Base-by-base conservation (phyloP, 2,797 vertebrate species). In the Decapterus maruadsi region DNA sequence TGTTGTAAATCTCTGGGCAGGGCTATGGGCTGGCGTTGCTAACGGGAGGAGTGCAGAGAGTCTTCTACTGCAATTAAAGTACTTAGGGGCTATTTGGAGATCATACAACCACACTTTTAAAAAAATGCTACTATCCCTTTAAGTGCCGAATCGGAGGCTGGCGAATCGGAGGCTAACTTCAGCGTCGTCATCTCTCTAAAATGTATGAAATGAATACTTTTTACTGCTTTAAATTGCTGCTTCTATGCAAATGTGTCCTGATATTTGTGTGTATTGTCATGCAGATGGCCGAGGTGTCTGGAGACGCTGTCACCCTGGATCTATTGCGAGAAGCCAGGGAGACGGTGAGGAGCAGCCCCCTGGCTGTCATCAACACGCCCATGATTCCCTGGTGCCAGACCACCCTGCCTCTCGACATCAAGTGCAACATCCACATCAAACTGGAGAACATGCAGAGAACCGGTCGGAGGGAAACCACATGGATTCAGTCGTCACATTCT, bases 401-500 rank as follows among this genome's bases (percentile, higher is more conserved):
- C 22, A 87, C 92, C 13, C 77, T 96, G 55, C 91, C 93, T 2
- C 83, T 87, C 17, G 60, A 64, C 50, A 10, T 78, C 46, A 19
- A 62, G 75, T 89, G 92, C 83, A 89, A 87, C 43, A 64, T 95
- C 68, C 82, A 94, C 57, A 82, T 96, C 69, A 96, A 96, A 82
- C 81, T 96, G 80, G 95, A 96, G 85, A 96, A 95, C 94, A 91
- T 96, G 95, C 95, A 96, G 86, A 91, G 70, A 69, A 96, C 94
- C 0, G 95, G 95, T 95, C 0, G 8, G 90, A 79, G 14, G 55
- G 55, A 29, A 31, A 45, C 11, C 34, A 10, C 43, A 26, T 36
- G 16, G 2, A 56, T 13, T 66, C 5, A 7, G 4, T 17, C 2
- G 19, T 19, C 14, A 11, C 13, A 31, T 1, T 13, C 16, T 65